Conservation (phyloP, 2,113 vertebrate genomes). For the Theropithecus gelada region DNA sequence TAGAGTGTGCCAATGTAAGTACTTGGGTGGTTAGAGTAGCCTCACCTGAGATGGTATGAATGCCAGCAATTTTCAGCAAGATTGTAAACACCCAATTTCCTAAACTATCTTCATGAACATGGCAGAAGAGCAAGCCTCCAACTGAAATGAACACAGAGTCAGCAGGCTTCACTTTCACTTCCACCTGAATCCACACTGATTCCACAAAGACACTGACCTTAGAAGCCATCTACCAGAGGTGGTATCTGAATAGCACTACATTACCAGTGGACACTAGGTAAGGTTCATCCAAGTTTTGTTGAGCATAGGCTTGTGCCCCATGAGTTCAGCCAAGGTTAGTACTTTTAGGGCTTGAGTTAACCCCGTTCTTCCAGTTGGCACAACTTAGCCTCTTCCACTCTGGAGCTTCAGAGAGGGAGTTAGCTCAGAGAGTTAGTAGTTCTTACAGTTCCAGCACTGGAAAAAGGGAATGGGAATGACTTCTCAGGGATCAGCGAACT, state of each 20-base stretch:
- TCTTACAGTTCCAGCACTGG: background rate
- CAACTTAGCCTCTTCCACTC: background rate
- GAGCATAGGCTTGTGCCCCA: background rate
- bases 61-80: slow-evolving; percentile 87
- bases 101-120: slow-evolving; percentile 91
- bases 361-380: background rate
- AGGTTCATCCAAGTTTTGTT: background rate
- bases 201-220: background rate
- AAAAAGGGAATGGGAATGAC: background rate
- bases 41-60: slow-evolving; percentile 94
- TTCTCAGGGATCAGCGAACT: background rate
- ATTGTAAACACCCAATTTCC: slow-evolving; percentile 91
- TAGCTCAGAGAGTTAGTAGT: background rate
- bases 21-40: background rate
- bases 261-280: background rate
- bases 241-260: background rate
- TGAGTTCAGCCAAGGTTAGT: background rate
- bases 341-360: background rate
- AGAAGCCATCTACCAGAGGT: background rate
- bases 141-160: slow-evolving; percentile 77
- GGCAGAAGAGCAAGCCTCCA: slow-evolving; percentile 90
- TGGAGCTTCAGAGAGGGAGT: background rate
- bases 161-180: background rate
- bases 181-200: too few relatives aligned
- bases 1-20: background rate